Evolutionary conservation across 2,888 invertebrate genomes (phyloP).

Genomic region (Clitarchus hookeri): DNA sequence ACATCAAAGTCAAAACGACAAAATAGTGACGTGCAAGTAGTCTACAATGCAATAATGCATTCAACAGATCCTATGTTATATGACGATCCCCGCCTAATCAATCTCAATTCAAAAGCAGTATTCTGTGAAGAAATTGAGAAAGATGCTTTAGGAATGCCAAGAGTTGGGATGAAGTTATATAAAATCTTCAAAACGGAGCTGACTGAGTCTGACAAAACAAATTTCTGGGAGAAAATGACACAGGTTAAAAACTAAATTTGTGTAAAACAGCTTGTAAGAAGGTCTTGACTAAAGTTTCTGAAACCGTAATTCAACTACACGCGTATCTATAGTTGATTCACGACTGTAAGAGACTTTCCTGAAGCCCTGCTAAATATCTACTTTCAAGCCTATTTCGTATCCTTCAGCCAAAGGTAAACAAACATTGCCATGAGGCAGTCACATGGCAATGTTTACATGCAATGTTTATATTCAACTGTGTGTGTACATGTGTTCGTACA

Average conservation of each 20-base stretch:
- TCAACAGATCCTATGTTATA: slow-evolving; percentile 16
- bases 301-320: not conserved
- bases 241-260: not conserved
- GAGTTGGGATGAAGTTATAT: not conserved
- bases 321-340: too few relatives aligned
- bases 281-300: not conserved
- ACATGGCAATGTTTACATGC: too few relatives aligned
- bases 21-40: not conserved
- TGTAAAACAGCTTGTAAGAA: slow-evolving; percentile 4
- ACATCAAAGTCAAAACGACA: not conserved
- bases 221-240: slow-evolving; percentile 11
- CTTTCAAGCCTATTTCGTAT: too few relatives aligned
- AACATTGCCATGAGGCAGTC: too few relatives aligned
- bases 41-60: not conserved
- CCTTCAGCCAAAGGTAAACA: too few relatives aligned
- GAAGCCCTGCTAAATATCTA: too few relatives aligned
- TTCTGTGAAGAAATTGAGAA: not conserved
- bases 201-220: slow-evolving; percentile 2
- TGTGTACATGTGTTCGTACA: too few relatives aligned
- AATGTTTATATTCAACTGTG: too few relatives aligned
- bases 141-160: not conserved
- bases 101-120: not conserved
- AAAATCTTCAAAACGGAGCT: not conserved
- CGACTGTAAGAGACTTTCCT: too few relatives aligned
- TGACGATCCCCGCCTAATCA: not conserved